phyloP scores from a whole-genome alignment of 2,888 invertebrate genomes.

The Abrostola triplasia region DNA sequence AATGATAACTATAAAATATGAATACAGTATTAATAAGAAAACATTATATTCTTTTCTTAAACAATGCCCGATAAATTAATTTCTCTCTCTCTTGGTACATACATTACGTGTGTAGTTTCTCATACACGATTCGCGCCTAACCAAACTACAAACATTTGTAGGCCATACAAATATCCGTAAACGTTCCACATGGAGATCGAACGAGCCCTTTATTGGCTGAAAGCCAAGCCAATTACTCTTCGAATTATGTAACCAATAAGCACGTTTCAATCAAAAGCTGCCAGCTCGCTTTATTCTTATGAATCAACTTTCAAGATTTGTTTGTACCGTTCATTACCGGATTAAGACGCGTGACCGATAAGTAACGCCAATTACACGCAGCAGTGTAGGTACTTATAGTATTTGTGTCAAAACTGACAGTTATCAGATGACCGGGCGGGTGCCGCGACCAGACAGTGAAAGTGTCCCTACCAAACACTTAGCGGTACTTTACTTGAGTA shows the following conservation, averaged over 20 bases:
- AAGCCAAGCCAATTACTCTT: conserved; percentile 1
- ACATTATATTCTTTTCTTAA: background rate
- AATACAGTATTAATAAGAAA: background rate
- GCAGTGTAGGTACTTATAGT: conserved; percentile 25
- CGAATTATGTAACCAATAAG: background rate
- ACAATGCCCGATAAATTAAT: background rate
- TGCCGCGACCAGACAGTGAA: conserved; percentile 75
- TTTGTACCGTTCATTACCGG: conserved; percentile 16
- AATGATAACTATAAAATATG: no score
- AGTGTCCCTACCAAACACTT: conserved; percentile 77
- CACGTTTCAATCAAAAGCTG: background rate
- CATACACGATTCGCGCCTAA: background rate
- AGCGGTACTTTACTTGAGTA: conserved; percentile 69
- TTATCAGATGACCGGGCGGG: conserved; percentile 71
- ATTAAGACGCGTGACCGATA: conserved; percentile 25
- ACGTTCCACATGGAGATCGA: conserved; percentile 1
- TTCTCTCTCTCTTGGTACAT: background rate
- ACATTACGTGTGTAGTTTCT: background rate
- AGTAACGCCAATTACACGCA: conserved; percentile 25
- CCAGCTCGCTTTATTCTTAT: conserved; percentile 1
- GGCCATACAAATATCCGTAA: conserved; percentile 5
- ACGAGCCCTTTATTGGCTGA: background rate
- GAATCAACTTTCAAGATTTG: conserved; percentile 11
- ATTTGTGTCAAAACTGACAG: conserved; percentile 57
- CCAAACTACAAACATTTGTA: background rate